Conservation (phyloP, 2,888 invertebrate species). For the Carpatolechia fugitivella region DNA sequence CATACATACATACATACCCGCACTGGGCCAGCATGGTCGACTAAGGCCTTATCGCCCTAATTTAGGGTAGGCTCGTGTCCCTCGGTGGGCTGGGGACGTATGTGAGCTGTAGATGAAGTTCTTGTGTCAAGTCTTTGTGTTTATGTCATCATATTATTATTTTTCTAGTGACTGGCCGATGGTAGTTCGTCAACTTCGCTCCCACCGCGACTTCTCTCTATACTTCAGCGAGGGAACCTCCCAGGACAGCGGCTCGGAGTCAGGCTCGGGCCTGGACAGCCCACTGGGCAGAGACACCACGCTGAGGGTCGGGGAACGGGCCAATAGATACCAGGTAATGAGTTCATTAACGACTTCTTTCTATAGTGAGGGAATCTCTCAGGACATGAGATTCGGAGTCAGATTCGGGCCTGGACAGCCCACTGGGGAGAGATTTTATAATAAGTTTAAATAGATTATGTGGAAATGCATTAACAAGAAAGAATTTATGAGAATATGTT, state of each 20-base stretch:
- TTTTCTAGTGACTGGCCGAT: slow-evolving; percentile 89
- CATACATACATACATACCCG: too few relatives aligned
- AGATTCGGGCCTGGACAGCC: neutral
- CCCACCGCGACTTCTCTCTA: slow-evolving; percentile 95
- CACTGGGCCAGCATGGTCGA: too few relatives aligned
- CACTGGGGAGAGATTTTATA: neutral
- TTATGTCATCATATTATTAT: too few relatives aligned
- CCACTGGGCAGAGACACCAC: slow-evolving; percentile 61
- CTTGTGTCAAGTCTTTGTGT: too few relatives aligned
- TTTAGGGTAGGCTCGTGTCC: too few relatives aligned
- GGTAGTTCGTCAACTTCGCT: slow-evolving; percentile 90
- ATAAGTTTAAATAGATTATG: too few relatives aligned
- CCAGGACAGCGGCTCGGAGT: slow-evolving; percentile 81
- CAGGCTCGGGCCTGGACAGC: slow-evolving; percentile 68
- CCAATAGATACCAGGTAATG: slow-evolving; percentile 51
- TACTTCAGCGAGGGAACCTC: slow-evolving; percentile 94
- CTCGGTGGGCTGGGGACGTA: too few relatives aligned
- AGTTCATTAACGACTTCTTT: neutral
- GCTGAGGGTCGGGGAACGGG: slow-evolving; percentile 63
- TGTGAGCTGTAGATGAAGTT: too few relatives aligned
- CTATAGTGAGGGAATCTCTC: neutral
- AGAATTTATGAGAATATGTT: too few relatives aligned
- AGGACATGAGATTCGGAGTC: neutral
- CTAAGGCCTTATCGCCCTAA: too few relatives aligned
- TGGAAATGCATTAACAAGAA: too few relatives aligned